Percentiles rank a stretch among this genome's conserved stretches.
Conservation (phyloP, 2,888 invertebrate genomes). For the Neoscelio sp. region DNA sequence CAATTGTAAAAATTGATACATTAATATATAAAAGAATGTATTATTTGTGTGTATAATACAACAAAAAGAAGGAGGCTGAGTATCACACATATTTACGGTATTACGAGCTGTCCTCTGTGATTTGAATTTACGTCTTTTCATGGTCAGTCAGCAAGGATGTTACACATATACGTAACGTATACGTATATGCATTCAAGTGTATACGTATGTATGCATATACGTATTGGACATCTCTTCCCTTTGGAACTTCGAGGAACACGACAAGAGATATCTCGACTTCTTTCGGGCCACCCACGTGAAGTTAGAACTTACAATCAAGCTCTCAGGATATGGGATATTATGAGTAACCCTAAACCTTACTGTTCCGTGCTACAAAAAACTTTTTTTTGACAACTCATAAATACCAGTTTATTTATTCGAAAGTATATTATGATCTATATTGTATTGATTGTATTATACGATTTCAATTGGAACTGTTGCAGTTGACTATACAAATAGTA, state of each 20-base stretch:
- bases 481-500: too few species aligned
- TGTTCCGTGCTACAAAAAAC: slow-evolving; percentile 56
- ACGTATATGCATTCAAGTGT: slow-evolving; percentile 5
- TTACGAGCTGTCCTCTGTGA: slow-evolving; percentile 65
- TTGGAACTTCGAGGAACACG: slow-evolving; percentile 67
- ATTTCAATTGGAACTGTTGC: too few species aligned
- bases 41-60: slow-evolving; percentile 43
- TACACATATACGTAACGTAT: slow-evolving; percentile 43
- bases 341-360: slow-evolving; percentile 76
- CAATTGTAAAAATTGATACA: slow-evolving; percentile 33
- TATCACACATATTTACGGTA: slow-evolving; percentile 59
- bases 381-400: slow-evolving; percentile 59
- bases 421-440: slow-evolving; percentile 43
- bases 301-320: slow-evolving; percentile 70
- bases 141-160: slow-evolving; percentile 67
- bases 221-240: slow-evolving; percentile 66
- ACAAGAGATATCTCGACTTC: slow-evolving; percentile 68
- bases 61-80: slow-evolving; percentile 16
- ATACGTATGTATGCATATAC: slow-evolving; percentile 31
- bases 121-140: slow-evolving; percentile 70
- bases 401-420: slow-evolving; percentile 56
- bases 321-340: slow-evolving; percentile 74
- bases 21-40: slow-evolving; percentile 38
- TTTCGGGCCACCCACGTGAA: slow-evolving; percentile 78
- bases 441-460: slow-evolving; percentile 20